Conservation (phyloP, 2,888 invertebrate species). For the Pollenia amentaria region DNA sequence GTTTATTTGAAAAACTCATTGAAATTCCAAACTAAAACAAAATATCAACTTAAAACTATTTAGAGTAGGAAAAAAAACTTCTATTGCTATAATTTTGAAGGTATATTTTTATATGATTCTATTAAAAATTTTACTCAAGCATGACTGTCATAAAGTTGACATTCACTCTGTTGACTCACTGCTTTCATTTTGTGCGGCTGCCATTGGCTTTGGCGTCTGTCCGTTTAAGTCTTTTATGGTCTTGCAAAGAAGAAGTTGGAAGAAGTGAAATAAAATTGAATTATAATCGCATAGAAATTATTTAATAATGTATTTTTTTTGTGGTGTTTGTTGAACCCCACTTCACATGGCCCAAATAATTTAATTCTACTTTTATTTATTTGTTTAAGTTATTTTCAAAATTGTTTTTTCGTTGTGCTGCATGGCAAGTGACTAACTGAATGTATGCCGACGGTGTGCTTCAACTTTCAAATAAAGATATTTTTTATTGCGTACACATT, state of each 20-base stretch:
- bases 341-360: conserved; percentile 58
- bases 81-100: conserved; percentile 37
- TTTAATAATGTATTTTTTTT: conserved; percentile 42
- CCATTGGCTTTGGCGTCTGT: conserved; percentile 19
- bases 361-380: conserved; percentile 46
- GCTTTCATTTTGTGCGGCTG: neutral
- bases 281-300: conserved; percentile 51
- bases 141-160: conserved; percentile 67
- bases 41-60: conserved; percentile 30
- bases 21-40: conserved; percentile 13
- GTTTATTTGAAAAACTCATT: conserved; percentile 21
- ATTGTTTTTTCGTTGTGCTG: neutral
- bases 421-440: neutral
- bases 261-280: conserved; percentile 45
- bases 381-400: neutral
- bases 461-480: conserved; percentile 17
- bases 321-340: conserved; percentile 27
- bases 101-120: conserved; percentile 57
- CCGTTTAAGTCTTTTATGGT: conserved; percentile 6
- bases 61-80: conserved; percentile 12
- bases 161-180: conserved; percentile 55
- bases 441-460: conserved; percentile 35
- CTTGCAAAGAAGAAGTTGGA: neutral
- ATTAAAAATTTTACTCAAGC: conserved; percentile 59
- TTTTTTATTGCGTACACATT: conserved; percentile 39